phyloP scores from a whole-genome alignment of 2,797 vertebrate species.

The Phyllotis vaccarum region DNA sequence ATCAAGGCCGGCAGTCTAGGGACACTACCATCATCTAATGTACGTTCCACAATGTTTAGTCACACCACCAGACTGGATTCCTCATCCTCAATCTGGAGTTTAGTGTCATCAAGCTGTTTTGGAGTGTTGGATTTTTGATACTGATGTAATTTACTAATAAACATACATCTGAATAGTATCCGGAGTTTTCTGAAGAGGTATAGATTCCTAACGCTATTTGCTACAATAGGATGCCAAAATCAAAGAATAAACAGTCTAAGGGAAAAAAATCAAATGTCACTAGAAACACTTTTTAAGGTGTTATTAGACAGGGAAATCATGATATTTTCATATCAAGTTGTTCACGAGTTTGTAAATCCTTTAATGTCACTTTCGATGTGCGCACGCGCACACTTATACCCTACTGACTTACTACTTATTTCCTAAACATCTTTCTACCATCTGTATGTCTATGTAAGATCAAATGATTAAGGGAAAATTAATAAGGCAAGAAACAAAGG shows the following conservation, averaged over 20 bases:
- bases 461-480: not conserved
- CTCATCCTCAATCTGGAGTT: not conserved
- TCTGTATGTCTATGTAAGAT: not conserved
- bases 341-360: conserved; percentile 67
- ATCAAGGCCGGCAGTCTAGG: not conserved
- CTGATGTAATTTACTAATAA: conserved; percentile 78
- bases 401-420: not conserved
- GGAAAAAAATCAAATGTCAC: too few relatives aligned
- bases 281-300: conserved; percentile 82
- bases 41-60: not conserved
- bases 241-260: conserved; percentile 76
- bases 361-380: conserved; percentile 19
- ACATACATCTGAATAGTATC: conserved; percentile 58
- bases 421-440: not conserved
- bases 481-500: not conserved
- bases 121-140: not conserved
- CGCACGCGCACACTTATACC: not conserved
- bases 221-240: conserved; percentile 79
- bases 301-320: conserved; percentile 77
- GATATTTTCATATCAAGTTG: conserved; percentile 69
- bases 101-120: rapidly evolving
- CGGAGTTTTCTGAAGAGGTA: conserved; percentile 72
- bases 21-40: not conserved
- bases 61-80: not conserved
- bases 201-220: conserved; percentile 78